Conservation (phyloP, 2,797 vertebrate species). For the Anabacerthia variegaticeps region DNA sequence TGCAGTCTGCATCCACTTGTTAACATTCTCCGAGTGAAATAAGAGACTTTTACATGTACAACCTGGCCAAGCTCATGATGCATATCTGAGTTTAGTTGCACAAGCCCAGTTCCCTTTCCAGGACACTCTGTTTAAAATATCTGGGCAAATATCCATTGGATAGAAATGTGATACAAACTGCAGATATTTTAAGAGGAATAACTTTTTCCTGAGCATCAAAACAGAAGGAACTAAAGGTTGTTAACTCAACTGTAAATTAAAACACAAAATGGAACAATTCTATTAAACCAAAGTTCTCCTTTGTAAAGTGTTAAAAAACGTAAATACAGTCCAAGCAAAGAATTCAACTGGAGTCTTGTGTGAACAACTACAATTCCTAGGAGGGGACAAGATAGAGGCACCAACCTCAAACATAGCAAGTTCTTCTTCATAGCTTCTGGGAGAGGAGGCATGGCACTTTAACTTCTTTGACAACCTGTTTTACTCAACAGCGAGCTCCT, state of each 20-base stretch:
- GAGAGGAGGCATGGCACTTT: not conserved
- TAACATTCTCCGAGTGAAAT: not conserved
- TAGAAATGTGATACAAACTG: not conserved
- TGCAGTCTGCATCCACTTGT: not conserved
- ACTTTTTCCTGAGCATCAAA: not conserved
- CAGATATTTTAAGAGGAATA: not conserved
- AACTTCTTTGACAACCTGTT: not conserved
- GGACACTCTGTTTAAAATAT: not conserved
- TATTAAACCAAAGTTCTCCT: not conserved
- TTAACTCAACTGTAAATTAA: not conserved
- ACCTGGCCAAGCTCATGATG: not conserved
- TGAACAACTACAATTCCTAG: not conserved
- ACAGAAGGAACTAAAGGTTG: not conserved
- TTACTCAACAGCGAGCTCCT: not conserved
- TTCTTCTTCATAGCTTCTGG: not conserved
- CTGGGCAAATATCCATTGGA: not conserved
- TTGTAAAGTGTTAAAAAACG: not conserved
- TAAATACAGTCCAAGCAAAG: not conserved
- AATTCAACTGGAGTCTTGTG: not conserved
- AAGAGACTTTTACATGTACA: not conserved
- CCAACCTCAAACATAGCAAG: not conserved
- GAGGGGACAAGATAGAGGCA: not conserved
- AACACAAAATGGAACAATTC: not conserved
- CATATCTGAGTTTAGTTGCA: not conserved
- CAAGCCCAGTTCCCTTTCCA: not conserved